Evolutionary conservation across 2,113 vertebrate species (phyloP), one percentile per base, ranked within the genome.

Genomic region (Lanius collurio): DNA sequence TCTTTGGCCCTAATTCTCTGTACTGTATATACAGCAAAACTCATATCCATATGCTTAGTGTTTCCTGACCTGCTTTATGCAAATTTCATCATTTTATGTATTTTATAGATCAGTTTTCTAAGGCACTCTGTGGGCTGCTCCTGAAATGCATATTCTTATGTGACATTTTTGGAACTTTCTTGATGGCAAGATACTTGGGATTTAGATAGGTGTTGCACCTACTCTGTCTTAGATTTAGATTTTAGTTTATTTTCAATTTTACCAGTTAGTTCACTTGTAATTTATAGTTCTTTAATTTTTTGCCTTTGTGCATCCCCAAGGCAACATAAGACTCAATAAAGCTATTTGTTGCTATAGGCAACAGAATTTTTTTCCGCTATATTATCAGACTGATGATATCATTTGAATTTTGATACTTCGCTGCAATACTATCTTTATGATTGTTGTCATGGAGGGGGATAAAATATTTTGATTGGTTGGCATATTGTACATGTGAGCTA

Each of bases 401-500:
- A 94, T 84, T 85, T 81, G 73, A 42, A 90, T 95, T 92, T 94
- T 84, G 85, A 91, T 90, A 73, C 20, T 94, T 95, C 96, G 12
- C 55, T 95, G 62, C 50, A 63, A 52, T 60, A 57, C 30, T 23
- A 2, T 89, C 71, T 62, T 79, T 88, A 76, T 94, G 86, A 94
- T 69, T 87, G 68, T 85, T 92, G 70, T 91, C 74, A 85, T 77
- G 69, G 83, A 92, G 30, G 68, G 11, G 75, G 21, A 46, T 42
- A 92, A 89, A 97, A 83, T 95, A 92, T 95, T 97, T 97, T 96
- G 47, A 83, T 90, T 94, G 64, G 31, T 35, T 88, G 70, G 15
- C 15, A 82, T 60, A 68, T 30, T 92, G 50, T 88, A 73, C 5
- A 5, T 81, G 12, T 57, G 26, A 86, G 27, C 47, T 52, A 79